Evolutionary conservation across 1,140 invertebrate genomes (phyloP), one percentile per base, ranked within the genome.

Genomic region (Cydia strobilella): DNA sequence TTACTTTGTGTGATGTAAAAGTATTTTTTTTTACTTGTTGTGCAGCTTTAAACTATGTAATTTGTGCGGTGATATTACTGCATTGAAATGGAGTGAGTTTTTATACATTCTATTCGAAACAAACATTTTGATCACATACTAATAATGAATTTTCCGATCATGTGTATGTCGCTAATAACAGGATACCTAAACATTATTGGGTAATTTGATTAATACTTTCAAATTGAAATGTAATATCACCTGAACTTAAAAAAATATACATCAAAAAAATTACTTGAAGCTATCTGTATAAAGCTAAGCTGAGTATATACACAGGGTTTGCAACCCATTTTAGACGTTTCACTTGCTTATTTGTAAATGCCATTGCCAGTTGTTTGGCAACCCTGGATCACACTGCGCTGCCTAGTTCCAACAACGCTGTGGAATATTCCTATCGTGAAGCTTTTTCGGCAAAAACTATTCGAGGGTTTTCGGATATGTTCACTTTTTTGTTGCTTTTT

Each of bases 391-490:
- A 4, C 65, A n/a, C 63, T 39, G n/a, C n/a, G 65, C 65, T 27
- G 65, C 65, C 65, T 69, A 69, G 65, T 15, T 31, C 31, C 65
- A 69, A 69, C 65, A 69, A 42, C 27, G n/a, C 27, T 18, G 31
- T 69, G 65, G 65, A 69, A 69, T 69, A 69, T 69, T 69, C 65
- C 65, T 69, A 69, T 39, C 65, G 27, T 42, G 65, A 69, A 39
- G 65, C 65, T 69, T 69, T 69, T 51, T 69, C 18, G 65, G 39
- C 65, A 69, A 69, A 69, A 69, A 69, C 27, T 42, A 39, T 69
- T 69, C 31, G 15, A 18, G 31, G 65, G 15, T 39, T 69, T 31
- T 69, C 20, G 54, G 54, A 59, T 59, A 12, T 59, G 54, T 51
- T n/a, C 20, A 59, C 54, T 59, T 59, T 59, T 59, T 23, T 20